These are phyloP conservation scores for Morpho deidamia DNA, from an alignment of 2,888 invertebrate genomes.

Conservation along the genomic window DNA sequence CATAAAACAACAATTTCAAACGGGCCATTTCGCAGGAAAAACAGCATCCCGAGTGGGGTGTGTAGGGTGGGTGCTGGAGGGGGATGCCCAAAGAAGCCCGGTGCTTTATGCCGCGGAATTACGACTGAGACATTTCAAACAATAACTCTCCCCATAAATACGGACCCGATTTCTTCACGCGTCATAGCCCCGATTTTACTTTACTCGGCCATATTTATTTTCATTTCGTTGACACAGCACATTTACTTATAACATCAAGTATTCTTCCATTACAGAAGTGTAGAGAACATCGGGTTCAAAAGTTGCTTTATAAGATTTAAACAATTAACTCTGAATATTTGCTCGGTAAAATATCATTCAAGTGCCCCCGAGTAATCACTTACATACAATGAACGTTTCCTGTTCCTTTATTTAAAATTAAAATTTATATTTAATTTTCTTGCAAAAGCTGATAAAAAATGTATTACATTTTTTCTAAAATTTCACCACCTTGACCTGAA, in stretches of 20 bases:
- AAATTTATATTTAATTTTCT: no score
- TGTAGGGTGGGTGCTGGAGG: constrained; percentile 24
- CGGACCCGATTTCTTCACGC: constrained; percentile 75
- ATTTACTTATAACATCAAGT: neutral
- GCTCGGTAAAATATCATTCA: no score
- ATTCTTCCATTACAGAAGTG: neutral
- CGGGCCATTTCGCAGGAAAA: constrained; percentile 76
- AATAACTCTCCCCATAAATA: constrained; percentile 76
- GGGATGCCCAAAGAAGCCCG: constrained; percentile 64
- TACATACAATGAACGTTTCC: no score
- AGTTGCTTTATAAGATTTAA: no score
- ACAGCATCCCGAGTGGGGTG: constrained; percentile 64
- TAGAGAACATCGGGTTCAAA: no score
- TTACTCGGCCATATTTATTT: constrained; percentile 34
- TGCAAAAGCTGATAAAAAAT: no score
- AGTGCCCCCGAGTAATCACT: no score
- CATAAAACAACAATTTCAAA: constrained; percentile 79
- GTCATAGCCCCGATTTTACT: constrained; percentile 69
- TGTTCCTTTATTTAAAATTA: no score
- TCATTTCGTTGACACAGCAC: neutral
- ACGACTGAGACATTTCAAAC: constrained; percentile 79
- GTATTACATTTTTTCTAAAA: no score
- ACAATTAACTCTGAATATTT: no score
- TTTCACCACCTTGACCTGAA: no score
- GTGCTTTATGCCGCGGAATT: constrained; percentile 73